These are phyloP conservation scores for Hemistola chrysoprasaria DNA, from an alignment of 2,888 invertebrate species.

Conservation along the genomic window DNA sequence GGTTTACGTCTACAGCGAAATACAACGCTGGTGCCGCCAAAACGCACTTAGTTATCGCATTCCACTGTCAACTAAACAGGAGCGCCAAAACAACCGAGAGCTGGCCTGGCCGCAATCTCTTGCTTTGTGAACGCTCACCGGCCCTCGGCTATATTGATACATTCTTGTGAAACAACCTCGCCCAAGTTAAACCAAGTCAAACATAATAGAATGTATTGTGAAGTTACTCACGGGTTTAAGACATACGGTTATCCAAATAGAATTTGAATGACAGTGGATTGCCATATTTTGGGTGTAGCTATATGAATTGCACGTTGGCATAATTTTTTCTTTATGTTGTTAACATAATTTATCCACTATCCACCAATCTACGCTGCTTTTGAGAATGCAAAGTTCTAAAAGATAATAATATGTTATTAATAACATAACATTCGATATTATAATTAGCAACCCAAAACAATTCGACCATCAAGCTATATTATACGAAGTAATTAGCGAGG, in stretches of 20 bases:
- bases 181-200: slow-evolving; percentile 50
- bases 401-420: too few relatives aligned
- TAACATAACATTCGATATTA: background rate
- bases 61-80: slow-evolving; percentile 71
- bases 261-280: slow-evolving; percentile 15
- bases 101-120: slow-evolving; percentile 61
- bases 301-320: too few relatives aligned
- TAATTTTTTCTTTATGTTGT: too few relatives aligned
- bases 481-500: background rate
- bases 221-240: slow-evolving; percentile 36
- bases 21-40: slow-evolving; percentile 55
- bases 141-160: slow-evolving; percentile 76
- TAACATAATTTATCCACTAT: too few relatives aligned
- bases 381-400: too few relatives aligned
- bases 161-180: slow-evolving; percentile 77
- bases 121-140: slow-evolving; percentile 60
- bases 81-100: slow-evolving; percentile 59
- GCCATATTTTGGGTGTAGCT: too few relatives aligned
- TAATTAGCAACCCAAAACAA: background rate
- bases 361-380: too few relatives aligned
- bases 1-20: slow-evolving; percentile 60
- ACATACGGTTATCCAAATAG: too few relatives aligned
- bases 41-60: slow-evolving; percentile 75
- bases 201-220: slow-evolving; percentile 59
- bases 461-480: background rate